These are phyloP conservation scores for Eilema caniola DNA, from an alignment of 2,888 invertebrate genomes.

Conservation along the genomic window DNA sequence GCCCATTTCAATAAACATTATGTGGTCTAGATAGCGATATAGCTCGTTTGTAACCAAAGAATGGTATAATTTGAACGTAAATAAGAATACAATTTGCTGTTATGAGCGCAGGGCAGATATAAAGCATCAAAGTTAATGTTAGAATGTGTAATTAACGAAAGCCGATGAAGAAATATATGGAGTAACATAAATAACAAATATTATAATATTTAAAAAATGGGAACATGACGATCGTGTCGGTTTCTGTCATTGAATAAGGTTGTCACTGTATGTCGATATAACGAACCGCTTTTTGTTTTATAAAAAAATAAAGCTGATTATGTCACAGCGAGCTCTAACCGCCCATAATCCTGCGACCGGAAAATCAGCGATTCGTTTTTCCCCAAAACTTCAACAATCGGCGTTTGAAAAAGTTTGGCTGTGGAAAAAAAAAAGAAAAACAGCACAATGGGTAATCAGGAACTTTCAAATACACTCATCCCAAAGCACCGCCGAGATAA, in stretches of 20 bases:
- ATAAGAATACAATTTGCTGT: background rate
- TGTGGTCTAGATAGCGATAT: constrained; percentile 1
- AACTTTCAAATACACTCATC: constrained; percentile 70
- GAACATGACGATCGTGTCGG: no score
- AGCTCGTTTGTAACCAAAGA: background rate
- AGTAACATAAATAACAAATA: background rate
- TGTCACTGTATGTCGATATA: background rate
- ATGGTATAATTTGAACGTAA: background rate
- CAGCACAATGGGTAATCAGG: constrained; percentile 68
- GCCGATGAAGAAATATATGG: background rate
- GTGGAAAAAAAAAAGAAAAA: constrained; percentile 59
- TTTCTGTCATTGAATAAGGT: no score
- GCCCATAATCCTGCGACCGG: constrained; percentile 35
- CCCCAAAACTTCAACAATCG: constrained; percentile 46
- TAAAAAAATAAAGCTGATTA: constrained; percentile 45
- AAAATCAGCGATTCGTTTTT: constrained; percentile 49
- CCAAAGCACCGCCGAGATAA: constrained; percentile 63
- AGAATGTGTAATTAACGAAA: background rate
- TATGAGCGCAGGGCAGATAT: background rate
- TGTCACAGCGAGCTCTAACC: constrained; percentile 46
- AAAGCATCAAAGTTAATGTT: background rate
- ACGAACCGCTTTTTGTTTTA: constrained; percentile 13
- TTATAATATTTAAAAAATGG: no score
- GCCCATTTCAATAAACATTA: background rate
- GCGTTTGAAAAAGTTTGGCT: constrained; percentile 45